Base-by-base conservation (phyloP, 2,797 vertebrate genomes). In the Acanthis flammea region DNA sequence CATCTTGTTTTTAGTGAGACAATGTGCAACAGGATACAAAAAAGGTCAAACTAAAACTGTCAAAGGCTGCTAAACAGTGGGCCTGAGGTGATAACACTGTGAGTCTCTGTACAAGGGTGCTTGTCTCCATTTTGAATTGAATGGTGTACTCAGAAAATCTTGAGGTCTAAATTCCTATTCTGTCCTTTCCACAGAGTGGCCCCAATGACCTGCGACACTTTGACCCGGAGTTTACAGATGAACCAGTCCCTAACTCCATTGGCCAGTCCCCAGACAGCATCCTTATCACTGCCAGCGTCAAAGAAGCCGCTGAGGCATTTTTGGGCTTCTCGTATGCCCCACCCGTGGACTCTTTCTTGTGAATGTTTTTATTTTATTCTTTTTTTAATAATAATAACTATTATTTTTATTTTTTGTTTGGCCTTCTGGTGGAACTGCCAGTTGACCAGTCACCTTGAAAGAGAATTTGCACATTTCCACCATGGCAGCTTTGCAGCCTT, bases 201-300 rank as follows among this genome's bases (percentile, higher is more conserved):
- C 99, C 99, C 72, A 99, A 97, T 18, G 99, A 99, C 97, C 98
- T 99, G 90, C 98, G 99, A 84, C 99, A 99, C 98, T 99, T 99
- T 44, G 99, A 99, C 95, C 99, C 99, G 0, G 99, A 99, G 98
- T 99, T 99, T 91, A 99, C 99, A 12, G 99, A 99, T 18, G 99
- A 99, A 95, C 99, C 99, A 0, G 99, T 99, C 82, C 98, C 99
- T 67, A 99, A 88, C 97, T 99, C 99, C 90, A 99, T 99, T 1
- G 99, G 99, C 94, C 98, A 98, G 84, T 99, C 99, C n/a, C 98
- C 99, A 0, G 99, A 99, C 97, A 99, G 99, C 92, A 98, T 98
- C 54, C 98, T 99, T 16, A 98, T 98, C 96, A 99, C 99, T 0
- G 98, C 99, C 97, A 99, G 99, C 5, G 99, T 99, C 97, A 99